These are phyloP conservation scores for Meles meles DNA, from an alignment of 2,113 vertebrate genomes.

Conservation along the genomic window DNA sequence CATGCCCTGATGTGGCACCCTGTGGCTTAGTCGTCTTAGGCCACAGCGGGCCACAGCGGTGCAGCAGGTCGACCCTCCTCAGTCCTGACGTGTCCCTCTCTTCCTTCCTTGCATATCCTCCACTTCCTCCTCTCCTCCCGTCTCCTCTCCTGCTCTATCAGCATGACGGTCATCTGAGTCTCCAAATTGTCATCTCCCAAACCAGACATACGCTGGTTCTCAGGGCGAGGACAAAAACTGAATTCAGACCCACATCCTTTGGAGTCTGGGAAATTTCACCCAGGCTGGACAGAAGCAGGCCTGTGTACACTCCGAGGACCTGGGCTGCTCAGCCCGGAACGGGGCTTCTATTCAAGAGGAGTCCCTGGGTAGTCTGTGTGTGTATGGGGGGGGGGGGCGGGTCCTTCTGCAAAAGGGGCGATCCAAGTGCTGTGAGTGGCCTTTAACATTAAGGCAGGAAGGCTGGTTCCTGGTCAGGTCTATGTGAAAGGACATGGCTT, in stretches of 20 bases:
- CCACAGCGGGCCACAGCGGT: neutral
- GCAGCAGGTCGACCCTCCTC: no score
- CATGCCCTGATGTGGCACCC: fast-evolving
- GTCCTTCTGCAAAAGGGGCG: neutral
- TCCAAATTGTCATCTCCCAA: neutral
- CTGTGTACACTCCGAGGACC: neutral
- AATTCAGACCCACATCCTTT: neutral
- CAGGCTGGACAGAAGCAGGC: neutral
- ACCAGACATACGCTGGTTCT: neutral
- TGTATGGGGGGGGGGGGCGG: no score
- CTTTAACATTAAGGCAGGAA: neutral
- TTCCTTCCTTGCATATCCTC: fast-evolving
- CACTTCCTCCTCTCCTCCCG: no score
- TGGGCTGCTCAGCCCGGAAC: fast-evolving
- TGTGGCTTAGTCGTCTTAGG: fast-evolving
- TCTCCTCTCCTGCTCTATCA: neutral
- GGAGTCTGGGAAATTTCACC: neutral
- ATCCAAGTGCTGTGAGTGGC: neutral
- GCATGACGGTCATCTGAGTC: neutral
- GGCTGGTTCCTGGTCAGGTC: neutral
- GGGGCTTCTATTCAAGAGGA: neutral
- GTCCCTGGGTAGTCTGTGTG: neutral
- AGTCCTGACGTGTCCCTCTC: neutral
- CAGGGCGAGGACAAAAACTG: neutral
- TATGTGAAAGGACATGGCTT: neutral